Evolutionary conservation across 2,888 invertebrate species (phyloP), one percentile per base, ranked within the genome.

Genomic region (Anoplius nigerrimus): DNA sequence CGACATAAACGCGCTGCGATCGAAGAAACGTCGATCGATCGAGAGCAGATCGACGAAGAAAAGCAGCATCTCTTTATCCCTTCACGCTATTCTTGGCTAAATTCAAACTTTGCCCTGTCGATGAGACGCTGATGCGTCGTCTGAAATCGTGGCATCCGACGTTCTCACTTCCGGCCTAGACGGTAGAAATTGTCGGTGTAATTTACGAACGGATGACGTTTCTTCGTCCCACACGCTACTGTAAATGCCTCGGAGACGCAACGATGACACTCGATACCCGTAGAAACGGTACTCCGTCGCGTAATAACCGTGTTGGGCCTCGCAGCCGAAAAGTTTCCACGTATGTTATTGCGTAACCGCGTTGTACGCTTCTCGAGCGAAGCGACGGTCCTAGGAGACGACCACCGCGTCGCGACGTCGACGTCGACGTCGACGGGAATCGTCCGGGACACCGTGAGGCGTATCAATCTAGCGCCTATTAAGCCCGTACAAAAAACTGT

Each of bases 271-370:
- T 18, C 18, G 15, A 34, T 34, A 34, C 18, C 20, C 16, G 15
- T 55, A 8, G 18, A 34, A 3, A 16, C 27, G 27, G 34, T 34
- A 34, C 16, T n/a, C 15, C 61, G 66, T 69, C 53, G 48, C 52
- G 60, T 11, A 45, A 57, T 46, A 67, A 68, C 16, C 21, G 65
- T 64, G 67, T 34, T 79, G 87, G 83, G 84, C 84, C 88, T 88
- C 88, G 84, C 87, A 88, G 87, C 83, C 80, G 84, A 79, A 70
- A 81, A 75, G 69, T 82, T 81, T 84, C 87, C 87, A 87, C 86
- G 81, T 83, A n/a, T n/a, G n/a, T n/a, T n/a, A 55, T 64, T 60
- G 69, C 34, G 34, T 11, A 34, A 34, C 11, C 34, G 8, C 11
- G 34, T 11, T 34, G 34, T 34, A 34, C 34, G 34, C 6, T 34